Percentiles rank a stretch among this genome's conserved stretches.
Conservation (phyloP, 2,113 vertebrate genomes). For the Ellobius talpinus region DNA sequence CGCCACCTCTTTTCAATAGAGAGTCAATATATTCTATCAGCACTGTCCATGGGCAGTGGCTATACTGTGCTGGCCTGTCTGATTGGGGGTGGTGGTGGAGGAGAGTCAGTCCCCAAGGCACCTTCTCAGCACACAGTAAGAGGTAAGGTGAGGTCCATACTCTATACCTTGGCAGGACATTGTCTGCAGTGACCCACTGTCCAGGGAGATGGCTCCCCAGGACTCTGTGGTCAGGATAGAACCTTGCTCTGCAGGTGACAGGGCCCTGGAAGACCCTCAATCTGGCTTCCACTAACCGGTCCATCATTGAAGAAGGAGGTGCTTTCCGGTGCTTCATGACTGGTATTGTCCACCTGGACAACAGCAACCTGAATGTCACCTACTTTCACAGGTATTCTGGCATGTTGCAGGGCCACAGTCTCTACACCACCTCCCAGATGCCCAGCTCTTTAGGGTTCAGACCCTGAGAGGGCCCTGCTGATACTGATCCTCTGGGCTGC, state of each 20-base stretch:
- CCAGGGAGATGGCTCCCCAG: background rate
- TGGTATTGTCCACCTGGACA: background rate
- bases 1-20: background rate
- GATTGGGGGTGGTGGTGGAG: accelerated
- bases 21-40: background rate
- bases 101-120: background rate
- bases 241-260: background rate
- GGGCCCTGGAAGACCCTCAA: background rate
- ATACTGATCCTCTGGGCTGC: background rate
- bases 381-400: background rate
- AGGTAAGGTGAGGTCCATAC: background rate
- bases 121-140: too few species aligned
- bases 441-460: background rate
- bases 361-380: background rate
- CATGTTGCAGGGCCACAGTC: too few species aligned
- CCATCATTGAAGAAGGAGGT: background rate
- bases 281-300: background rate
- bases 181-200: background rate
- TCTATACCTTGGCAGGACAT: background rate
- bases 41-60: too few species aligned
- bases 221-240: background rate
- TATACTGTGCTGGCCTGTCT: background rate
- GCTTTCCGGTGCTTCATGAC: background rate
- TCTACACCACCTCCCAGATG: too few species aligned
- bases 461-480: accelerated